Base-by-base conservation (phyloP, 2,888 invertebrate genomes). In the Melinopterus prodromus region DNA sequence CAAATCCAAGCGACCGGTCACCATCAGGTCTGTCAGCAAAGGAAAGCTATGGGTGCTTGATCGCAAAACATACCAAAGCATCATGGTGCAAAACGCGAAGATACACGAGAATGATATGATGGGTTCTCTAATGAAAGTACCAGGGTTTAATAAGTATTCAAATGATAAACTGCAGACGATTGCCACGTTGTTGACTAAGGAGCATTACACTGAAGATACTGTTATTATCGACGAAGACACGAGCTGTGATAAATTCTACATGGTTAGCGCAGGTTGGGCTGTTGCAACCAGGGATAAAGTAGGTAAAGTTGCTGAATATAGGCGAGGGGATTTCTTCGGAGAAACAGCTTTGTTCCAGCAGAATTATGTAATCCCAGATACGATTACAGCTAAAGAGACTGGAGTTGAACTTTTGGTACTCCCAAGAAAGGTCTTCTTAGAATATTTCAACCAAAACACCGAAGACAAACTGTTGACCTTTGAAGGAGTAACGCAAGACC, bases 1-100 rank as follows among this genome's bases (percentile, higher is more conserved):
- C 90, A 98, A 98, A 90, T 97, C 98, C 70, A 97, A 96, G 86
- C 91, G 98, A 82, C 95, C 96, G 83, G 97, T 98, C 0, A 96
- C 97, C 0, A 95, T 98, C 81, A 91, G 93, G 90, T 95, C 96
- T 95, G 94, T 85, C 91, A 95, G 85, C 93, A 92, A 93, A 85
- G 95, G 96, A 9, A 94, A 94, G 86, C 94, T 98, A 84, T 98
- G 98, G 98, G 96, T 95, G 53, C 91, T 98, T 84, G 96, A 97
- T 87, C 91, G 98, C 80, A 91, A 93, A 77, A 95, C 95, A 6
- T 98, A 98, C 89, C 95, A 97, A 86, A 94, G 95, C 84, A 95
- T 98, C 77, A 97, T 98, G 95, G 94, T 97, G 88, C 93, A 94
- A 83, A 95, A 95, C 6, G 97, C 96, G 0, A 93, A 95, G 6